Conservation (phyloP, 2,888 invertebrate genomes). For the Xylocampa areola region DNA sequence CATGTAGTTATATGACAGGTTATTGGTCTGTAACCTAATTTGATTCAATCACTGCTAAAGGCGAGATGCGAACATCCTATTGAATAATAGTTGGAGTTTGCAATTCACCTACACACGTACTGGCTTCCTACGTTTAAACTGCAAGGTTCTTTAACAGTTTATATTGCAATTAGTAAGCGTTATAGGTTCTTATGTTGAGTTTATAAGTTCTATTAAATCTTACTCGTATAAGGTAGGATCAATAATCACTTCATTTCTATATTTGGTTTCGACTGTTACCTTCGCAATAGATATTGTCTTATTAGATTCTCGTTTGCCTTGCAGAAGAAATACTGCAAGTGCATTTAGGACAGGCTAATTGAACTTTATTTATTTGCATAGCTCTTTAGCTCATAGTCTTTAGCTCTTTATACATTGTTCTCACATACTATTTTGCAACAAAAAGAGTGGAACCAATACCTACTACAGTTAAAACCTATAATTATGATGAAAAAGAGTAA, state of each 20-base stretch:
- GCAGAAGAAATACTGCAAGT: conserved; percentile 19
- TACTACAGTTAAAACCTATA: too few species aligned
- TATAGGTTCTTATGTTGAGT: conserved; percentile 22
- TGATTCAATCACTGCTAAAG: conserved; percentile 42
- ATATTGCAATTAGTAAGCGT: conserved; percentile 38
- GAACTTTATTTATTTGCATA: conserved; percentile 4
- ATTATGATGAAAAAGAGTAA: too few species aligned
- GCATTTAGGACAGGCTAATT: conserved; percentile 13
- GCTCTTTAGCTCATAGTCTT: too few species aligned
- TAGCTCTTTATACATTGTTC: too few species aligned
- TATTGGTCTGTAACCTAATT: conserved; percentile 47
- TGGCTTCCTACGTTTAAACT: conserved; percentile 58
- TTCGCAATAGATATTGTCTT: conserved; percentile 15
- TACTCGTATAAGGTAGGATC: conserved; percentile 27
- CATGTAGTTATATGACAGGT: conserved; percentile 42
- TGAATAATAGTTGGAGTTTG: conserved; percentile 57
- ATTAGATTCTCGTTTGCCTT: conserved; percentile 23
- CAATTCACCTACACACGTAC: conserved; percentile 51
- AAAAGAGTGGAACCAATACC: too few species aligned
- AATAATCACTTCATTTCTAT: conserved; percentile 28
- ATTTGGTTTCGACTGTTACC: conserved; percentile 31
- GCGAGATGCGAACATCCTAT: conserved; percentile 46
- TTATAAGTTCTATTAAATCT: conserved; percentile 39
- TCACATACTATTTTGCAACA: too few species aligned
- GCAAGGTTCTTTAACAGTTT: conserved; percentile 46